Percentiles rank a stretch among this genome's conserved stretches.
Evolutionary conservation across 2,113 vertebrate species (phyloP).

Genomic region (Ardeotis arabs): DNA sequence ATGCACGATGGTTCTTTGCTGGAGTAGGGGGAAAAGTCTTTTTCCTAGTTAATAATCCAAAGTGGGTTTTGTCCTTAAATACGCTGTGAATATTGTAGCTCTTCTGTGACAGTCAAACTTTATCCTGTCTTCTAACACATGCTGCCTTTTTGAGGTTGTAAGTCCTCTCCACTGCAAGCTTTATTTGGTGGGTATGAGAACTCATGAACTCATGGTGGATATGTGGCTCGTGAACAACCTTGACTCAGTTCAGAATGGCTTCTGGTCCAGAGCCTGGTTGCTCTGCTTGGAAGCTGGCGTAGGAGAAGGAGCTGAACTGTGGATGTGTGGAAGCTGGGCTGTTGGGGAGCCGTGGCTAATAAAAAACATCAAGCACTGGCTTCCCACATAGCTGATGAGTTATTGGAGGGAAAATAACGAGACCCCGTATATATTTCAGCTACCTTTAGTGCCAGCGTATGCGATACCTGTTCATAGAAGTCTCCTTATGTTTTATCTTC

Average conservation of each 20-base stretch:
- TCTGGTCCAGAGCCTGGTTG: background rate
- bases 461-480: accelerated
- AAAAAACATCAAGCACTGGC: background rate
- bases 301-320: background rate
- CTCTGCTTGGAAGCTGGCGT: background rate
- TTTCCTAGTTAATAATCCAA: background rate
- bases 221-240: accelerated
- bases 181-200: background rate
- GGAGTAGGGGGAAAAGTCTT: background rate
- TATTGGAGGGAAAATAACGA: background rate
- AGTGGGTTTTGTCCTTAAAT: background rate
- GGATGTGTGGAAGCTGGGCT: background rate
- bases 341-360: background rate
- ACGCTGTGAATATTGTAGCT: no score
- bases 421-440: background rate
- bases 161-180: background rate
- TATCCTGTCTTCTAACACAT: accelerated
- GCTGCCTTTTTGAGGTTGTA: background rate
- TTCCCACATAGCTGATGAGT: background rate
- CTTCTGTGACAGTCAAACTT: background rate
- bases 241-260: background rate
- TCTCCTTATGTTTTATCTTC: background rate
- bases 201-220: no score
- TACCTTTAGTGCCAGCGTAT: accelerated
- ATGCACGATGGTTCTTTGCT: background rate